These are phyloP conservation scores for Helicorthomorpha holstii DNA, from an alignment of 1,140 invertebrate species.

Conservation along the genomic window DNA sequence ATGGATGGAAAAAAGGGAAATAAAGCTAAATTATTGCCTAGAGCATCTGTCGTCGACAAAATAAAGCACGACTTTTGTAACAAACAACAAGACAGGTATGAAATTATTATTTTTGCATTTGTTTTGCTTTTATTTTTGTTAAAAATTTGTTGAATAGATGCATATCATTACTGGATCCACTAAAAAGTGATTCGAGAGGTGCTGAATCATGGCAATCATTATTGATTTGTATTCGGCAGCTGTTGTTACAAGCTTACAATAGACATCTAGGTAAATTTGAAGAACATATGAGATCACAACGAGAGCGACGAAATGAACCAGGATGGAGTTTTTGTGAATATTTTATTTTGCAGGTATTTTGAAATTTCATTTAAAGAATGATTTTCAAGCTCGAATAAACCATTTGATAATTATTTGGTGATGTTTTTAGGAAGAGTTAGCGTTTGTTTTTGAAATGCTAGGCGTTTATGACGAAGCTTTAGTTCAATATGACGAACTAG, in stretches of 20 bases:
- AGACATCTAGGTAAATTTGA: slow-evolving; percentile 53
- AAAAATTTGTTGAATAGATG: slow-evolving; percentile 64
- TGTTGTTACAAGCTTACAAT: slow-evolving; percentile 74
- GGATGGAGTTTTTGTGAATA: slow-evolving; percentile 91
- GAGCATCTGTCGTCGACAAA: slow-evolving; percentile 86
- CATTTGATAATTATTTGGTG: not conserved
- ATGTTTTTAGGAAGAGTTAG: slow-evolving; percentile 66
- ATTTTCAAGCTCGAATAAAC: not conserved
- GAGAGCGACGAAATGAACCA: slow-evolving; percentile 73
- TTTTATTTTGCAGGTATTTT: slow-evolving; percentile 72
- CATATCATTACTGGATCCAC: slow-evolving; percentile 74
- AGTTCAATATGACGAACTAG: slow-evolving; percentile 92
- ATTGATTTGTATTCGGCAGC: slow-evolving; percentile 57
- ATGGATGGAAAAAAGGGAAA: slow-evolving; percentile 69
- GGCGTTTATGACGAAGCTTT: slow-evolving; percentile 82
- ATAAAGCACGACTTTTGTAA: slow-evolving; percentile 81
- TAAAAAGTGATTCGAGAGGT: slow-evolving; percentile 68
- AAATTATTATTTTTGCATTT: too few relatives aligned
- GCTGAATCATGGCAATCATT: slow-evolving; percentile 76
- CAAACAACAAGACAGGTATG: slow-evolving; percentile 62
- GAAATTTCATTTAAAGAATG: not conserved
- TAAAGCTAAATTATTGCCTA: slow-evolving; percentile 69
- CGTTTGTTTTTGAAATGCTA: slow-evolving; percentile 85
- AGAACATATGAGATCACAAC: slow-evolving; percentile 71
- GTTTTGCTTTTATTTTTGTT: too few relatives aligned